Evolutionary conservation across 2,797 vertebrate species (phyloP).

Genomic region (Lutjanus argentimaculatus): DNA sequence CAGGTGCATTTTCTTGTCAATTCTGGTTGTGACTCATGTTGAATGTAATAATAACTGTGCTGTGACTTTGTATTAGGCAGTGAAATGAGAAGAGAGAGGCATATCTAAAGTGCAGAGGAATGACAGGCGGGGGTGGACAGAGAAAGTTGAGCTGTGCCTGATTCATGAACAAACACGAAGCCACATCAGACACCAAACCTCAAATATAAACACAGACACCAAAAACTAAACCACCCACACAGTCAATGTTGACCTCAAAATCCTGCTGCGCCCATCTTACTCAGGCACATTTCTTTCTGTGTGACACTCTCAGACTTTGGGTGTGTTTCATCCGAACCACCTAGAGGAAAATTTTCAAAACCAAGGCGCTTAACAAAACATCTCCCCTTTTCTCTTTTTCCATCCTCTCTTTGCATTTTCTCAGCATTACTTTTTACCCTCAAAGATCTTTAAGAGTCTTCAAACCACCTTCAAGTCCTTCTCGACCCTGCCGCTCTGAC

Average conservation of each 20-base stretch:
- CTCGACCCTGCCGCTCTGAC: not conserved
- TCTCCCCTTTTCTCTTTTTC: not conserved
- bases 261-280: not conserved
- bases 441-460: not conserved
- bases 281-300: not conserved
- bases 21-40: not conserved
- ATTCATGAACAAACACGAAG: conserved; percentile 6
- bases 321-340: not conserved
- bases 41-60: not conserved
- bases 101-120: not conserved
- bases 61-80: not conserved
- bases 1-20: not conserved
- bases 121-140: not conserved
- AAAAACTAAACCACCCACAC: conserved; percentile 15
- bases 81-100: not conserved
- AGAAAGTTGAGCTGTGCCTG: not conserved
- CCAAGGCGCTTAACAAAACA: not conserved
- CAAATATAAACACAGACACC: conserved; percentile 24
- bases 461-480: not conserved
- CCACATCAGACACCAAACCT: conserved; percentile 16
- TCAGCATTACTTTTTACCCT: not conserved
- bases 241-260: conserved; percentile 6
- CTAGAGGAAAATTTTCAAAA: not conserved
- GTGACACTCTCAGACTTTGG: not conserved
- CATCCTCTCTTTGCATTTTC: conserved; percentile 12